A percentile compares a stretch with the other conserved stretches of the same genome.
Evolutionary conservation across 2,888 invertebrate genomes (phyloP).

Genomic region (Clunio marinus): DNA sequence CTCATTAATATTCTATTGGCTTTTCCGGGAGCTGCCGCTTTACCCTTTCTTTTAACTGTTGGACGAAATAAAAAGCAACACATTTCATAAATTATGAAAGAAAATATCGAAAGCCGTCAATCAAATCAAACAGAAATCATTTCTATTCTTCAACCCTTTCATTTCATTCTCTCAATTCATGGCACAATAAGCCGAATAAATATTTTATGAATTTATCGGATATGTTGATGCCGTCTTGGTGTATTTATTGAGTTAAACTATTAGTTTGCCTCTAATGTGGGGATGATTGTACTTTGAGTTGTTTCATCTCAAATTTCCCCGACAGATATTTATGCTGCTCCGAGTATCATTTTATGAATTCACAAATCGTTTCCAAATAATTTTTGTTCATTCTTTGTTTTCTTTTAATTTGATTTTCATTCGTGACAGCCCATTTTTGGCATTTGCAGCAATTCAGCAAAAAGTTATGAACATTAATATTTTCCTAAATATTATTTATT

Average conservation of each 20-base stretch:
- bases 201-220: slow-evolving; percentile 33
- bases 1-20: slow-evolving; percentile 37
- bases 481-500: slow-evolving; percentile 24
- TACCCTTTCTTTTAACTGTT: slow-evolving; percentile 1
- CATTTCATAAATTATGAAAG: slow-evolving; percentile 31
- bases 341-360: background rate
- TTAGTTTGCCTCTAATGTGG: slow-evolving; percentile 22
- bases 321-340: background rate
- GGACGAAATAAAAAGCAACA: slow-evolving; percentile 5
- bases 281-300: background rate
- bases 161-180: background rate
- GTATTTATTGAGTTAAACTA: slow-evolving; percentile 28
- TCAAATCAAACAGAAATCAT: slow-evolving; percentile 36
- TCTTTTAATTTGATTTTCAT: slow-evolving; percentile 31
- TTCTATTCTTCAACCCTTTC: background rate
- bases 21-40: background rate
- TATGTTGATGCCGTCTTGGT: slow-evolving; percentile 6
- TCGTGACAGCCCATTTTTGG: background rate
- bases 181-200: slow-evolving; percentile 20
- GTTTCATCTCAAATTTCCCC: too few species aligned
- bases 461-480: slow-evolving; percentile 14
- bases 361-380: background rate
- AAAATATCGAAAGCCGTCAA: slow-evolving; percentile 27
- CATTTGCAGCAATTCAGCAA: slow-evolving; percentile 2
- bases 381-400: background rate